phyloP scores from a whole-genome alignment of 2,797 vertebrate genomes.

The Onychomys arenicola region DNA sequence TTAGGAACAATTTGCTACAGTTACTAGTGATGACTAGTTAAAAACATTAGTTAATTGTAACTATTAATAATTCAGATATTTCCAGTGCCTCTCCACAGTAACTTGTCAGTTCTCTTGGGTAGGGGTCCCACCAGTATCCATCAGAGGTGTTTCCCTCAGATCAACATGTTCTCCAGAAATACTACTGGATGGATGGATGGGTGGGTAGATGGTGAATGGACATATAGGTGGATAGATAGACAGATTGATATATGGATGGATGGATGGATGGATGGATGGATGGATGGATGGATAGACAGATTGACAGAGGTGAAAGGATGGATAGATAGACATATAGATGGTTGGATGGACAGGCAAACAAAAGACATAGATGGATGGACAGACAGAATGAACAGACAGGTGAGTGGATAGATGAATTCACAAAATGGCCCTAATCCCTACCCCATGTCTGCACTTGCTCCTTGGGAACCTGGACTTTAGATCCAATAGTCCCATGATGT shows the following conservation, averaged over 20 bases:
- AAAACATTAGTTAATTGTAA: background rate
- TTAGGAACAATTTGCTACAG: background rate
- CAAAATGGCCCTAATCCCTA: background rate
- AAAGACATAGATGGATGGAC: background rate
- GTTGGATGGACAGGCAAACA: background rate
- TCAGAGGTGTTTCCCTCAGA: too few species aligned
- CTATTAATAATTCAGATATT: background rate
- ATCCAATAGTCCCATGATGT: background rate
- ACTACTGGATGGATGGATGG: accelerated
- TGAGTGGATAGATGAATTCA: background rate
- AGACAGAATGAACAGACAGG: too few species aligned
- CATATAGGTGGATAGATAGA: accelerated
- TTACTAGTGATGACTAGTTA: background rate
- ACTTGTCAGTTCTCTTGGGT: background rate
- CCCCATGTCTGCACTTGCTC: accelerated
- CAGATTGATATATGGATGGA: background rate
- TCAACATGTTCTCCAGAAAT: background rate
- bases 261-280: background rate
- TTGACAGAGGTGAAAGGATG: too few species aligned
- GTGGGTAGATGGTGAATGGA: too few species aligned
- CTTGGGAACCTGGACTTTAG: too few species aligned
- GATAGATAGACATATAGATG: background rate
- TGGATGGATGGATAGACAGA: background rate
- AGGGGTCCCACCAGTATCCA: background rate
- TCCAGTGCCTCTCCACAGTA: background rate